Evolutionary conservation across 2,797 vertebrate genomes (phyloP).

Genomic region (Gambelia wislizenii): DNA sequence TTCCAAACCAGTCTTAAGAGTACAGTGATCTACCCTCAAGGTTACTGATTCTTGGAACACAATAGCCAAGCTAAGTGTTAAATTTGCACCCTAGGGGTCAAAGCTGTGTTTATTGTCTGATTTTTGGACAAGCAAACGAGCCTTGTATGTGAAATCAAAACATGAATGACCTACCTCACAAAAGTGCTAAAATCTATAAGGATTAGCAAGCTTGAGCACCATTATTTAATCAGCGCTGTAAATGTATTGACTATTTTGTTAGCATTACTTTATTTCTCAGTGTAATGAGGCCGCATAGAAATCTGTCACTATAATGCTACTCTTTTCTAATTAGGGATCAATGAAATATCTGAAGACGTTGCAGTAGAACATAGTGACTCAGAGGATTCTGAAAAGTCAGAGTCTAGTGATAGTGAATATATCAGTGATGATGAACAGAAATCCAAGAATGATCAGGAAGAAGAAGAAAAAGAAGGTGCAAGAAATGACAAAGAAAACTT

Average conservation of each 20-base stretch:
- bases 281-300: constrained; percentile 1
- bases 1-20: too few species aligned
- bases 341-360: constrained; percentile 95
- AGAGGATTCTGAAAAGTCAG: constrained; percentile 96
- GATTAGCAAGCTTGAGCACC: background rate
- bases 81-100: background rate
- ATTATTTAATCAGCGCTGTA: background rate
- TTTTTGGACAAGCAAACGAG: background rate
- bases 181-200: background rate
- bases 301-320: constrained; percentile 16
- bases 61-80: background rate
- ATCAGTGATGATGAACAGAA: constrained; percentile 93
- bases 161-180: background rate
- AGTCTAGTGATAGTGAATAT: constrained; percentile 95
- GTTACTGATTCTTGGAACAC: too few species aligned
- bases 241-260: background rate
- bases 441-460: constrained; percentile 86
- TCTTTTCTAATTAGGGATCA: constrained; percentile 87
- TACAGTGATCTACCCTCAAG: too few species aligned
- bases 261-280: background rate
- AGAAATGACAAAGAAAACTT: constrained; percentile 84
- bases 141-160: background rate
- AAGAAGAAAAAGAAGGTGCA: constrained; percentile 85
- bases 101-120: background rate
- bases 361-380: constrained; percentile 95